phyloP scores from a whole-genome alignment of 2,113 vertebrate genomes.

The Ceratotherium simum region DNA sequence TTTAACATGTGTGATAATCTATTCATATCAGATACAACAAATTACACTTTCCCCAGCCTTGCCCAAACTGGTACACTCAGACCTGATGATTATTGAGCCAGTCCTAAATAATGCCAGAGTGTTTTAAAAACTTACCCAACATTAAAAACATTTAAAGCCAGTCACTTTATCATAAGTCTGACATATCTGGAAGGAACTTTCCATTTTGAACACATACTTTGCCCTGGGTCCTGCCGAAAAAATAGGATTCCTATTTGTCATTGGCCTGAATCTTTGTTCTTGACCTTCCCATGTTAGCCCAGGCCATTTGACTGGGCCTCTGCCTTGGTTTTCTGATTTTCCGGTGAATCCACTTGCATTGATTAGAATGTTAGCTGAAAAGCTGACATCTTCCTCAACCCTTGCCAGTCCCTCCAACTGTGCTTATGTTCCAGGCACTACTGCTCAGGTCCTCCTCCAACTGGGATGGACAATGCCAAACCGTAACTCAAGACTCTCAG shows the following conservation, averaged over 20 bases:
- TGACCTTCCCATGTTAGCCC: background rate
- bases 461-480: background rate
- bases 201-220: background rate
- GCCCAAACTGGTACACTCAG: background rate
- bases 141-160: conserved; percentile 36
- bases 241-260: background rate
- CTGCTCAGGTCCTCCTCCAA: background rate
- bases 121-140: background rate
- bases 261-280: background rate
- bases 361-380: background rate
- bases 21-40: background rate
- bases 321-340: conserved; percentile 36
- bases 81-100: background rate
- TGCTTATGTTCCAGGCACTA: background rate
- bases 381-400: background rate
- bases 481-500: background rate
- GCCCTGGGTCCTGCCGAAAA: background rate
- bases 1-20: background rate
- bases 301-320: background rate
- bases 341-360: background rate
- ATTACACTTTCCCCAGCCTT: background rate
- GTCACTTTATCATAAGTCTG: background rate
- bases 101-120: background rate
- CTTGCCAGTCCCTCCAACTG: background rate
- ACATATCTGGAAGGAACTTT: background rate